Conservation (phyloP, 2,888 invertebrate species). For the Plusia festucae region DNA sequence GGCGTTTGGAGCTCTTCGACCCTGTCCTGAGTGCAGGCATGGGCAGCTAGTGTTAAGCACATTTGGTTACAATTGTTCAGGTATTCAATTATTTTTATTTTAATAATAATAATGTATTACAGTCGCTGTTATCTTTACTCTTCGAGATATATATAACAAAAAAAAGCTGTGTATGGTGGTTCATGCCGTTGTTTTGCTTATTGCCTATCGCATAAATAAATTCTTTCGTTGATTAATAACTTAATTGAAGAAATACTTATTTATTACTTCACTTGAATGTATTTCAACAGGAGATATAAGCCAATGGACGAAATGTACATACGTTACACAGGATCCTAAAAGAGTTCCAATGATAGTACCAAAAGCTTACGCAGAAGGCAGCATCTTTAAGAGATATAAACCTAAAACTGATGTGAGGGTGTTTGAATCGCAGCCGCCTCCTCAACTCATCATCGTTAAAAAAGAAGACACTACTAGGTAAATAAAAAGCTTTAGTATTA, state of each 20-base stretch:
- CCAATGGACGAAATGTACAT: constrained; percentile 97
- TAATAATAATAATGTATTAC: no score
- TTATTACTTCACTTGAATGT: background rate
- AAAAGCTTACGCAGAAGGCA: constrained; percentile 85
- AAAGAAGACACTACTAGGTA: constrained; percentile 79
- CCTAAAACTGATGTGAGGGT: constrained; percentile 89
- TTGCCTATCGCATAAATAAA: background rate
- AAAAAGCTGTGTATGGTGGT: no score
- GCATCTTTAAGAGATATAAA: constrained; percentile 90
- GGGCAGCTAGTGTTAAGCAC: constrained; percentile 93
- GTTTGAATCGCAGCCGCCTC: constrained; percentile 81
- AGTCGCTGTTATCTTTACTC: no score
- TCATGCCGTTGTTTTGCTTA: background rate
- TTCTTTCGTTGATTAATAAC: background rate
- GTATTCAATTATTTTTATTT: no score
- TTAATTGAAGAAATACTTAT: background rate
- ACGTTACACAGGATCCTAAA: constrained; percentile 92
- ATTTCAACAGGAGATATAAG: constrained; percentile 89
- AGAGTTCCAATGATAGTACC: constrained; percentile 93
- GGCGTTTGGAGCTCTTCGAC: constrained; percentile 95
- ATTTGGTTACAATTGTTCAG: constrained; percentile 95
- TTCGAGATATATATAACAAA: no score
- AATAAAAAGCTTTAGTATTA: no score
- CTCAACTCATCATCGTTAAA: constrained; percentile 77
- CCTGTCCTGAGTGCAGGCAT: constrained; percentile 93